Evolutionary conservation across 2,113 vertebrate genomes (phyloP).

Genomic region (Sapayoa aenigma): DNA sequence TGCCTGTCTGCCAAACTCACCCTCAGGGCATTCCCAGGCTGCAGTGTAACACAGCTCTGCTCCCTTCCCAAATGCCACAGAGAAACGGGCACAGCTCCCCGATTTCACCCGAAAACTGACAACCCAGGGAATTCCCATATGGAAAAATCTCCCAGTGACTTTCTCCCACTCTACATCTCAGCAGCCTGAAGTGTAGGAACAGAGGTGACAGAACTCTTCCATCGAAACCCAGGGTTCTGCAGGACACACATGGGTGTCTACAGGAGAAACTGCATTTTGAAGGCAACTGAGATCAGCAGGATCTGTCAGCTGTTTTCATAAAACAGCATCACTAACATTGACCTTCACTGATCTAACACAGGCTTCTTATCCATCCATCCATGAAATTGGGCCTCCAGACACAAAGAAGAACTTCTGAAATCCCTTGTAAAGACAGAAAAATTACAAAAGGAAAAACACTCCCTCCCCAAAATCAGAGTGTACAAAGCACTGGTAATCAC

Average conservation of each 20-base stretch:
- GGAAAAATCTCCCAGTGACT: background rate
- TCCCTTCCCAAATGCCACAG: accelerated
- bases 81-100: background rate
- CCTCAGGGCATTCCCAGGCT: background rate
- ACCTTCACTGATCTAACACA: background rate
- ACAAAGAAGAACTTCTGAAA: background rate
- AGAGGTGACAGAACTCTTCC: background rate
- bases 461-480: background rate
- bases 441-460: background rate
- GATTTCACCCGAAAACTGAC: background rate
- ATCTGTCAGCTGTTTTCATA: background rate
- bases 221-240: background rate
- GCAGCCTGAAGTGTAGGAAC: background rate
- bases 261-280: background rate
- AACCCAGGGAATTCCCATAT: background rate
- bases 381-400: background rate
- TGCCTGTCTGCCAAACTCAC: too few relatives aligned
- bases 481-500: background rate
- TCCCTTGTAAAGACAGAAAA: background rate
- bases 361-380: background rate
- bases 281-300: background rate
- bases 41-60: background rate
- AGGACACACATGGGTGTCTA: background rate
- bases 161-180: background rate
- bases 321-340: background rate